Conservation (phyloP, 1,140 invertebrate genomes). For the Temnothorax nylanderi region DNA sequence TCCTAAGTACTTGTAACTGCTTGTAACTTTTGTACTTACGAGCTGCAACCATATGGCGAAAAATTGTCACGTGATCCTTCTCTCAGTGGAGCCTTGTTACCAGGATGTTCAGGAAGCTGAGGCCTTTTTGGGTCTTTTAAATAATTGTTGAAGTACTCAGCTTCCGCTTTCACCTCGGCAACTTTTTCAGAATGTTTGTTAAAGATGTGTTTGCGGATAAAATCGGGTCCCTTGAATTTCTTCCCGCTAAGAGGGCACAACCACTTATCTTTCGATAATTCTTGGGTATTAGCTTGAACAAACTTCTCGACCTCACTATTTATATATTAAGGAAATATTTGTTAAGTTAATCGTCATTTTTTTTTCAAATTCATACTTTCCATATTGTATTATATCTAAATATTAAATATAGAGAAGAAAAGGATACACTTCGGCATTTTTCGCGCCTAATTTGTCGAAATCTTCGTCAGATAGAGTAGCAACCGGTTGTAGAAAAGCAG, state of each 20-base stretch:
- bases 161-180: slow-evolving; percentile 98
- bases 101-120: slow-evolving; percentile 95
- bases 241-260: slow-evolving; percentile 99
- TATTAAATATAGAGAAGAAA: slow-evolving; percentile 28
- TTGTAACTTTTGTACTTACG: slow-evolving; percentile 54
- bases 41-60: slow-evolving; percentile 81
- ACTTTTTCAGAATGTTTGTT: slow-evolving; percentile 99
- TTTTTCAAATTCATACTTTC: neutral
- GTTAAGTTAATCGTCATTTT: neutral
- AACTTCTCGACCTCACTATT: slow-evolving; percentile 96
- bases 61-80: slow-evolving; percentile 82
- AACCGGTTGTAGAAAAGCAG: slow-evolving; percentile 92
- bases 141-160: slow-evolving; percentile 99
- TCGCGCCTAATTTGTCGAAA: slow-evolving; percentile 93
- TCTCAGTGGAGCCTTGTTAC: slow-evolving; percentile 85
- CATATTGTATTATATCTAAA: neutral
- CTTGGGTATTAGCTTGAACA: slow-evolving; percentile 96
- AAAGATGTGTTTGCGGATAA: slow-evolving; percentile 99
- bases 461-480: slow-evolving; percentile 92
- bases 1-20: neutral
- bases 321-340: slow-evolving; percentile 70
- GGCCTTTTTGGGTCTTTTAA: slow-evolving; percentile 97
- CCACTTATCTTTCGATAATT: slow-evolving; percentile 99
- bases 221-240: slow-evolving; percentile 99
- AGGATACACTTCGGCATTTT: slow-evolving; percentile 91